Evolutionary conservation across 1,140 invertebrate genomes (phyloP).

Genomic region (Microvelia longipes): DNA sequence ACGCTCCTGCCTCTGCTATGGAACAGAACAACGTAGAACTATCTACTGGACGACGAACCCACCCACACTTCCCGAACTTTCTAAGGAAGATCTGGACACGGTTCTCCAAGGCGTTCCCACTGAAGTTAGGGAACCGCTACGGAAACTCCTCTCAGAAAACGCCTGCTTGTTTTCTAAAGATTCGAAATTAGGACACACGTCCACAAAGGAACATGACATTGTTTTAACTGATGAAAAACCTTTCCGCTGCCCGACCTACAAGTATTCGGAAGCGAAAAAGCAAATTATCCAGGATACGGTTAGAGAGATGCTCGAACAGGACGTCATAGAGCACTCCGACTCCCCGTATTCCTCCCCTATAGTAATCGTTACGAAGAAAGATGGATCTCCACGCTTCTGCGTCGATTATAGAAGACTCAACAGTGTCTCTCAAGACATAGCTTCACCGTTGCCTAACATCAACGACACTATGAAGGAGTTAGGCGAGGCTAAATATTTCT

Average conservation of each 20-base stretch:
- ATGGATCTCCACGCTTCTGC: slow-evolving; percentile 31
- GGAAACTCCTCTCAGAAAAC: not conserved
- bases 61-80: not conserved
- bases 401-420: slow-evolving; percentile 34
- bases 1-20: not conserved
- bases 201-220: not conserved
- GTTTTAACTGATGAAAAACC: not conserved
- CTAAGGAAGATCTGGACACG: not conserved
- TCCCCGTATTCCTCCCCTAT: slow-evolving; percentile 33
- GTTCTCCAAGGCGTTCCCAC: not conserved
- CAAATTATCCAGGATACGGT: not conserved
- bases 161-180: not conserved
- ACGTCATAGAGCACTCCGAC: slow-evolving; percentile 29
- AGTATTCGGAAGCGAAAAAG: not conserved
- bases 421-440: not conserved
- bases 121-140: not conserved
- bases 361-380: slow-evolving; percentile 36
- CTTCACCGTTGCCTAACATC: not conserved
- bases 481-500: not conserved
- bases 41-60: not conserved
- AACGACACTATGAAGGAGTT: not conserved
- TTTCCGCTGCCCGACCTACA: not conserved
- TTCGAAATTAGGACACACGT: not conserved
- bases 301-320: slow-evolving; percentile 23
- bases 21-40: not conserved